Evolutionary conservation across 2,113 vertebrate genomes (phyloP).

Genomic region (Odobenus rosmarus): DNA sequence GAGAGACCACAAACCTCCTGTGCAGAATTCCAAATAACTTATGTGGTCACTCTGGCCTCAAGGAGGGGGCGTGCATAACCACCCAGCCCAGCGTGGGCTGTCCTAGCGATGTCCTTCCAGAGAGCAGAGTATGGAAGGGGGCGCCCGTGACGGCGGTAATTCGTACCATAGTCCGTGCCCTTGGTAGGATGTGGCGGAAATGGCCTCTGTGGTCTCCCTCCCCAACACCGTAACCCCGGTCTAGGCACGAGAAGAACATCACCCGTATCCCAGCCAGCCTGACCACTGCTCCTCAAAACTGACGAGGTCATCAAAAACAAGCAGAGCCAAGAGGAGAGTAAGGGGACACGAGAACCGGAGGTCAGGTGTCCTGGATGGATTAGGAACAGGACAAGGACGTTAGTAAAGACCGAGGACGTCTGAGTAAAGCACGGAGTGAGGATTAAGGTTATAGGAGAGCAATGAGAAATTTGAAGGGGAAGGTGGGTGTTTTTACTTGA

Average conservation of each 20-base stretch:
- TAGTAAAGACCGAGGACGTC: neutral
- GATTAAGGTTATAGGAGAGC: neutral
- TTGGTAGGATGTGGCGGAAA: neutral
- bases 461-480: neutral
- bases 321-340: neutral
- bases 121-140: neutral
- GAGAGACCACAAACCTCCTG: neutral
- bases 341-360: neutral
- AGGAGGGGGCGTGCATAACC: neutral
- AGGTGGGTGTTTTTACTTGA: neutral
- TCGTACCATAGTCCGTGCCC: neutral
- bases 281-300: neutral
- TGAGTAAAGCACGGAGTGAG: neutral
- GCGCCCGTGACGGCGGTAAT: rapidly evolving
- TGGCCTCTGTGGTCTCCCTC: neutral
- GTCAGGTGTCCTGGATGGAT: neutral
- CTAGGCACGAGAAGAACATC: neutral
- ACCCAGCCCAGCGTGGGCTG: neutral
- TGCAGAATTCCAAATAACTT: neutral
- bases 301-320: neutral
- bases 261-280: neutral
- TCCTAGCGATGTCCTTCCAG: neutral
- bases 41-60: neutral
- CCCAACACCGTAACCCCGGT: neutral
- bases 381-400: neutral